Conservation (phyloP, 2,113 vertebrate genomes). For the Oryzias melastigma region DNA sequence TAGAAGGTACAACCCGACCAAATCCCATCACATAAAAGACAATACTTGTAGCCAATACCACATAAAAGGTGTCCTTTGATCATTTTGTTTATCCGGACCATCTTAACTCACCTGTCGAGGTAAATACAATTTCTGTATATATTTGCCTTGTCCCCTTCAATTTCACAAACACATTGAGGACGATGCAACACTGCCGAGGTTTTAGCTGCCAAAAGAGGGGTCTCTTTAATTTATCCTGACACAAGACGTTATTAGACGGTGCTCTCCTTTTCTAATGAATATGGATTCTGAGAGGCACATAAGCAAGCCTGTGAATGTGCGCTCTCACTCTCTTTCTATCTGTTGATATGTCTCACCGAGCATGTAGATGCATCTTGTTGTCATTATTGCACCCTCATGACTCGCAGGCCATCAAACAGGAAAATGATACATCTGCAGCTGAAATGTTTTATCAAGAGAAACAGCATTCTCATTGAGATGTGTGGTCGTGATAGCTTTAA, state of each 20-base stretch:
- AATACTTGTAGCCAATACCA: too few relatives aligned
- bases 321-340: slow-evolving; percentile 42
- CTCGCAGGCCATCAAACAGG: slow-evolving; percentile 52
- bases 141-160: too few relatives aligned
- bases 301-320: slow-evolving; percentile 21
- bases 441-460: slow-evolving; percentile 67
- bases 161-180: slow-evolving; percentile 4
- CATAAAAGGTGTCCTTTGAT: too few relatives aligned
- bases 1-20: too few relatives aligned
- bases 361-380: slow-evolving; percentile 76
- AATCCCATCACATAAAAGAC: too few relatives aligned
- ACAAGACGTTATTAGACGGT: slow-evolving; percentile 65
- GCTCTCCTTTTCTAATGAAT: slow-evolving; percentile 80
- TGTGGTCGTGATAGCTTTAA: slow-evolving; percentile 70
- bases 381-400: slow-evolving; percentile 48
- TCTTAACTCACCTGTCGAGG: too few relatives aligned
- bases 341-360: slow-evolving; percentile 73
- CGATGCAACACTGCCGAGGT: slow-evolving; percentile 16
- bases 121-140: too few relatives aligned
- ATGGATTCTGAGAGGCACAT: slow-evolving; percentile 77
- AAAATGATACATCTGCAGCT: slow-evolving; percentile 54
- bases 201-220: slow-evolving; percentile 74
- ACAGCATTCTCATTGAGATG: slow-evolving; percentile 67
- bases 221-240: slow-evolving; percentile 76
- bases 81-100: too few relatives aligned